Conservation (phyloP, 2,113 vertebrate genomes). For the Dicrurus megarhynchus region DNA sequence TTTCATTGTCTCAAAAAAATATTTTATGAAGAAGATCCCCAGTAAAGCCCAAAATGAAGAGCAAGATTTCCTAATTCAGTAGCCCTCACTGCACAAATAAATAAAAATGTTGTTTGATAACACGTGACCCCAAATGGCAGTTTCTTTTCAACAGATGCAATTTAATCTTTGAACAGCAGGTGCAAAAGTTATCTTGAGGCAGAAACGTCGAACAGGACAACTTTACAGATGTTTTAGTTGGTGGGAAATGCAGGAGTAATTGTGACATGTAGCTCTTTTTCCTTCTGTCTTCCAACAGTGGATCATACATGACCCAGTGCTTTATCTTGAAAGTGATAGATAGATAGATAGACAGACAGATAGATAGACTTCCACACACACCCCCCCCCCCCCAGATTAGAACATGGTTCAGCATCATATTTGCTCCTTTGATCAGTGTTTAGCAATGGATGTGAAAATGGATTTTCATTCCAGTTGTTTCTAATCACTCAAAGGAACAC, state of each 20-base stretch:
- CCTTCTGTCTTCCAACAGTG: background rate
- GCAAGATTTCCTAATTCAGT: background rate
- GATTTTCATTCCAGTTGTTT: constrained; percentile 47
- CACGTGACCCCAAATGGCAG: background rate
- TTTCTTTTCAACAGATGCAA: constrained; percentile 45
- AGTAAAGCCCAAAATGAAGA: background rate
- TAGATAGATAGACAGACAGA: background rate
- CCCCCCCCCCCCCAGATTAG: background rate
- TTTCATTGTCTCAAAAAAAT: background rate
- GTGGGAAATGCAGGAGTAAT: constrained; percentile 25
- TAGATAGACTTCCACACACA: background rate
- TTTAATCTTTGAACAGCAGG: constrained; percentile 64
- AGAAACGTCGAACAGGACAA: constrained; percentile 39
- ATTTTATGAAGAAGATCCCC: background rate
- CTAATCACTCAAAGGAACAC: constrained; percentile 41
- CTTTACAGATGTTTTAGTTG: constrained; percentile 23
- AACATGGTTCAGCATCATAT: constrained; percentile 22
- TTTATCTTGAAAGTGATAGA: background rate
- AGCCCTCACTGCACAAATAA: constrained; percentile 9
- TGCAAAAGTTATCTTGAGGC: constrained; percentile 48
- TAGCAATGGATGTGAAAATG: constrained; percentile 24
- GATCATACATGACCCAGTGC: background rate
- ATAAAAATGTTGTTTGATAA: constrained; percentile 26
- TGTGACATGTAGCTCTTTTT: background rate
- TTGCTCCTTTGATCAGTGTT: constrained; percentile 38